Conservation (phyloP, 2,113 vertebrate species). For the Dolichallabes microphthalmus region DNA sequence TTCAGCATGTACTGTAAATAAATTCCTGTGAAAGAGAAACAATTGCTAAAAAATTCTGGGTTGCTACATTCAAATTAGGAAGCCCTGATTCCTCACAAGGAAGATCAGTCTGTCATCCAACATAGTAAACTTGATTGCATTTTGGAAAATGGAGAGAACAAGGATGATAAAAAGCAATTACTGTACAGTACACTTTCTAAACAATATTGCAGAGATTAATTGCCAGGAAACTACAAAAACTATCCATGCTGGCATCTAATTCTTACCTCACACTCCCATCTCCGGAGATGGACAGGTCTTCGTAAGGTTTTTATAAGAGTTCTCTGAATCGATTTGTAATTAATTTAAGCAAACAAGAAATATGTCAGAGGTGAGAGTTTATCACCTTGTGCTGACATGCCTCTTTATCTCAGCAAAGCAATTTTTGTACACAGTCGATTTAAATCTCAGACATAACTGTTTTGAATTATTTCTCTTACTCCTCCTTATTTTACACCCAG, state of each 20-base stretch:
- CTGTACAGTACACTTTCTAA: conserved; percentile 17
- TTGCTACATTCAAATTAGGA: conserved; percentile 14
- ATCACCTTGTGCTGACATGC: conserved; percentile 66
- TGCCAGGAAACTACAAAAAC: conserved; percentile 27
- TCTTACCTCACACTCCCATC: conserved; percentile 40
- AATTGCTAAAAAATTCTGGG: conserved; percentile 7
- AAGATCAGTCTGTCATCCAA: neutral
- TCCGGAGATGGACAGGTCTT: conserved; percentile 54
- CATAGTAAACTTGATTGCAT: conserved; percentile 11
- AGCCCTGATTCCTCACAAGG: neutral
- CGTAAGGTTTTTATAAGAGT: conserved; percentile 41
- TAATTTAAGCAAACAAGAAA: conserved; percentile 47
- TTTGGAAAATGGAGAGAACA: neutral
- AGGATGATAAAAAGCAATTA: neutral
- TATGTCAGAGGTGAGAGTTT: conserved; percentile 48
- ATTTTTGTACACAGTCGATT: conserved; percentile 70
- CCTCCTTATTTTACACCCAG: conserved; percentile 59
- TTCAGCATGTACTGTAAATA: conserved; percentile 9
- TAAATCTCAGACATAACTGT: conserved; percentile 58
- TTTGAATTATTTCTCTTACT: conserved; percentile 67
- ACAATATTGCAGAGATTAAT: conserved; percentile 40
- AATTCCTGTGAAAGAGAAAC: conserved; percentile 5
- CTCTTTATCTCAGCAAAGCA: conserved; percentile 71
- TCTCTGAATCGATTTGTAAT: conserved; percentile 52
- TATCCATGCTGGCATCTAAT: conserved; percentile 3